phyloP scores from a whole-genome alignment of 2,888 invertebrate species.

The Plagodis dolabraria region DNA sequence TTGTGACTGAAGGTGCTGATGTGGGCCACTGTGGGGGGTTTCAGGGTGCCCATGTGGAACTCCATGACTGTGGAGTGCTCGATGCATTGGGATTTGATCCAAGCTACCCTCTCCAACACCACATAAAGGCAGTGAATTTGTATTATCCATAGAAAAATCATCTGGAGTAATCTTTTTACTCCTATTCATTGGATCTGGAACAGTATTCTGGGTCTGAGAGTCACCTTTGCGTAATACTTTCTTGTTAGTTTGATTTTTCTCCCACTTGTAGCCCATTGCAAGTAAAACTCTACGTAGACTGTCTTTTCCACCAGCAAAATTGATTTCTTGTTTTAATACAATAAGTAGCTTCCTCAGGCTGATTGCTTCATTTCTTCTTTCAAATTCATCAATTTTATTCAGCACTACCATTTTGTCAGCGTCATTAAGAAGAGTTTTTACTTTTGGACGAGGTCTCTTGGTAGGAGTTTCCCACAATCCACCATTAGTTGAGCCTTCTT shows the following conservation, averaged over 20 bases:
- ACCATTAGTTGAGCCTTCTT: slow-evolving; percentile 25
- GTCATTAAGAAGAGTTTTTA: slow-evolving; percentile 26
- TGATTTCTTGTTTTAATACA: slow-evolving; percentile 25
- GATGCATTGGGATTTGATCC: slow-evolving; percentile 22
- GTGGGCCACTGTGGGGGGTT: neutral
- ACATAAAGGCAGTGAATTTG: slow-evolving; percentile 12
- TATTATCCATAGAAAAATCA: slow-evolving; percentile 14
- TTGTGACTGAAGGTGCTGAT: slow-evolving; percentile 2
- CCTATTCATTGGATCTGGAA: slow-evolving; percentile 9
- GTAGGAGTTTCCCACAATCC: slow-evolving; percentile 27
- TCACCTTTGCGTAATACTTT: slow-evolving; percentile 21
- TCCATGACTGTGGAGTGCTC: slow-evolving; percentile 11
- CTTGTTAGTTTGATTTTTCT: slow-evolving; percentile 24
- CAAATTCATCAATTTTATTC: slow-evolving; percentile 26
- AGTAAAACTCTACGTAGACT: slow-evolving; percentile 21
- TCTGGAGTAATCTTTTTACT: slow-evolving; percentile 4
- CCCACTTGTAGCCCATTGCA: slow-evolving; percentile 27
- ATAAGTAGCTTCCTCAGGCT: slow-evolving; percentile 25
- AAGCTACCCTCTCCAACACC: slow-evolving; percentile 10
- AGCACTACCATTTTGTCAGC: slow-evolving; percentile 26
- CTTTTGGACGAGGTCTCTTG: slow-evolving; percentile 25
- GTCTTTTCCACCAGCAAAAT: slow-evolving; percentile 26
- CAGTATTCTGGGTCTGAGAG: slow-evolving; percentile 9
- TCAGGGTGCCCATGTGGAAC: slow-evolving; percentile 4
- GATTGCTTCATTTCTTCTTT: slow-evolving; percentile 24